phyloP scores from a whole-genome alignment of 2,888 invertebrate genomes.

The Stenodera caucasica region DNA sequence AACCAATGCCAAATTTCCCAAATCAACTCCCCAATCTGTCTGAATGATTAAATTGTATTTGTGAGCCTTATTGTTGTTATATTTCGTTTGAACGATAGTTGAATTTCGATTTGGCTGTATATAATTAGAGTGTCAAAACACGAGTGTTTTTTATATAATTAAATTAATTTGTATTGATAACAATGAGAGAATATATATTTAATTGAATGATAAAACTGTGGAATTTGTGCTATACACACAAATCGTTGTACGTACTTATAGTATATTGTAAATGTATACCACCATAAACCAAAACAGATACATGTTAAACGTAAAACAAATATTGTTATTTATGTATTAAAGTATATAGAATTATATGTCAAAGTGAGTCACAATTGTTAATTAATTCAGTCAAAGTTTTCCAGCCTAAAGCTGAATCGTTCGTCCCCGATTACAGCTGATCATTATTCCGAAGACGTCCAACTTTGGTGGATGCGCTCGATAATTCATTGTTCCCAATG shows the following conservation, averaged over 20 bases:
- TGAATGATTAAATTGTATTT: not conserved
- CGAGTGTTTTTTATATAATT: slow-evolving; percentile 22
- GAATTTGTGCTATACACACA: slow-evolving; percentile 29
- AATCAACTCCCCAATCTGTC: not conserved
- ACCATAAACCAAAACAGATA: slow-evolving; percentile 23
- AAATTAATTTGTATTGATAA: slow-evolving; percentile 15
- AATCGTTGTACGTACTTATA: slow-evolving; percentile 29
- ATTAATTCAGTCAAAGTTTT: not conserved
- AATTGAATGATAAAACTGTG: slow-evolving; percentile 14
- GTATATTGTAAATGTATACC: slow-evolving; percentile 27
- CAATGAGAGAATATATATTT: slow-evolving; percentile 5
- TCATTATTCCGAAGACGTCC: too few species aligned
- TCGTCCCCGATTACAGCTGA: too few species aligned
- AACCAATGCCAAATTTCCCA: not conserved
- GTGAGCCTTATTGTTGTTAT: slow-evolving; percentile 15
- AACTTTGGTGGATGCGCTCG: too few species aligned
- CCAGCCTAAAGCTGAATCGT: not conserved
- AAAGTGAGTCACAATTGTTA: not conserved
- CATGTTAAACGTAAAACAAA: slow-evolving; percentile 25
- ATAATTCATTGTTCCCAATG: too few species aligned
- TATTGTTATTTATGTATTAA: slow-evolving; percentile 29
- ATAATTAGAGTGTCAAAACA: slow-evolving; percentile 16
- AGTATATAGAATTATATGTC: slow-evolving; percentile 25
- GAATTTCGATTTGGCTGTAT: slow-evolving; percentile 13
- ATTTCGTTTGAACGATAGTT: too few species aligned